Conservation (phyloP, 2,888 invertebrate genomes). For the Pimpla rufipes region DNA sequence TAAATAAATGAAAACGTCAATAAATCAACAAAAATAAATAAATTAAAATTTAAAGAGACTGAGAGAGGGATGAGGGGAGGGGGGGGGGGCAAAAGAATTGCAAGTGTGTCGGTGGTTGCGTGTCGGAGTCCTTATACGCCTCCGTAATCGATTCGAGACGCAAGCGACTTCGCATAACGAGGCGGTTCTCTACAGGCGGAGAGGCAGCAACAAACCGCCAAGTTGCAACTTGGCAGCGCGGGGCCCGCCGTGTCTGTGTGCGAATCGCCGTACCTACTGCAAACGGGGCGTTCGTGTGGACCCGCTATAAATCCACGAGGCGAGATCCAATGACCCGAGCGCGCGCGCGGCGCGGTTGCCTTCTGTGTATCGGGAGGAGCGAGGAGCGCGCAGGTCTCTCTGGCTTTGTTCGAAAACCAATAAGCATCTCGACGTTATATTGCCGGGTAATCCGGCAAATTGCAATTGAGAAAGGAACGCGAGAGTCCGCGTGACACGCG, state of each 20-base stretch:
- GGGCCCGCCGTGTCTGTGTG: background rate
- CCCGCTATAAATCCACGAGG: constrained; percentile 63
- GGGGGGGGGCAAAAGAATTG: constrained; percentile 37
- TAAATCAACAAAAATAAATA: no score
- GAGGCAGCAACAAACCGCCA: no score
- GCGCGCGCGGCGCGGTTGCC: constrained; percentile 42
- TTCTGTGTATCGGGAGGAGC: constrained; percentile 59
- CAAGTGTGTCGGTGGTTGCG: constrained; percentile 21
- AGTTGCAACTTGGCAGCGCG: constrained; percentile 24
- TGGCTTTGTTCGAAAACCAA: constrained; percentile 68
- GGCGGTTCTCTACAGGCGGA: constrained; percentile 23
- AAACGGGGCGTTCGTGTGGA: constrained; percentile 48
- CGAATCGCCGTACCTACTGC: constrained; percentile 41
- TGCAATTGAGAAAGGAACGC: constrained; percentile 64
- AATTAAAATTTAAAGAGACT: no score
- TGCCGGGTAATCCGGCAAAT: constrained; percentile 69
- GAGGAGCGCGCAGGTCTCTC: constrained; percentile 22
- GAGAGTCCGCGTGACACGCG: constrained; percentile 49
- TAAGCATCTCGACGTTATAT: constrained; percentile 68
- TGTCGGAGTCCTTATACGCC: constrained; percentile 24
- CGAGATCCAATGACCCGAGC: constrained; percentile 62
- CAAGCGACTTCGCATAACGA: constrained; percentile 65
- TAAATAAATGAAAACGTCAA: no score
- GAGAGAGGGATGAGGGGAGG: no score
- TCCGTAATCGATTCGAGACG: constrained; percentile 66